phyloP scores from a whole-genome alignment of 2,888 invertebrate genomes.

The Dioctria linearis region DNA sequence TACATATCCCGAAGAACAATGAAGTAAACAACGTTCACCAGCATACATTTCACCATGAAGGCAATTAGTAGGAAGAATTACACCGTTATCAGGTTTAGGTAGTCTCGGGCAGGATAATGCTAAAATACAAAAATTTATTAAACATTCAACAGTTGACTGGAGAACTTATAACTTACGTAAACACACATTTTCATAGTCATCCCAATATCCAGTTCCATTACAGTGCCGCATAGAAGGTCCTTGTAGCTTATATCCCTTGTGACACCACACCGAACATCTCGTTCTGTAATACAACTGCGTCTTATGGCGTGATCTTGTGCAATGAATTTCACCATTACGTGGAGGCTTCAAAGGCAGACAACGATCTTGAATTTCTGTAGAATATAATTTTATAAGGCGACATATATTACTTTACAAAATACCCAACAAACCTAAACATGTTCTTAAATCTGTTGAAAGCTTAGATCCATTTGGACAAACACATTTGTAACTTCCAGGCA shows the following conservation, averaged over 20 bases:
- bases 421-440: constrained; percentile 58
- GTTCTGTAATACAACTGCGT: constrained; percentile 68
- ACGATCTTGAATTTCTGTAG: constrained; percentile 64
- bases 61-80: constrained; percentile 73
- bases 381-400: neutral
- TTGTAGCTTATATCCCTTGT: constrained; percentile 72
- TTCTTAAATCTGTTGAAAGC: constrained; percentile 63
- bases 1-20: constrained; percentile 72
- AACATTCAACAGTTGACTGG: neutral
- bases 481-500: constrained; percentile 72
- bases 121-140: constrained; percentile 59
- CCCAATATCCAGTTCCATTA: constrained; percentile 72
- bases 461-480: constrained; percentile 71
- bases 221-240: constrained; percentile 74
- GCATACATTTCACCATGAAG: constrained; percentile 70
- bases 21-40: constrained; percentile 72
- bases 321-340: constrained; percentile 67
- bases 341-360: constrained; percentile 67
- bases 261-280: constrained; percentile 68
- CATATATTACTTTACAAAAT: neutral
- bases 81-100: constrained; percentile 71
- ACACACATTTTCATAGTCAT: constrained; percentile 72
- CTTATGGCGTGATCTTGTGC: constrained; percentile 68
- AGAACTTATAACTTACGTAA: constrained; percentile 68
- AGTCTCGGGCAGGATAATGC: constrained; percentile 72